Conservation (phyloP, 2,797 vertebrate species). For the Rhincodon typus region DNA sequence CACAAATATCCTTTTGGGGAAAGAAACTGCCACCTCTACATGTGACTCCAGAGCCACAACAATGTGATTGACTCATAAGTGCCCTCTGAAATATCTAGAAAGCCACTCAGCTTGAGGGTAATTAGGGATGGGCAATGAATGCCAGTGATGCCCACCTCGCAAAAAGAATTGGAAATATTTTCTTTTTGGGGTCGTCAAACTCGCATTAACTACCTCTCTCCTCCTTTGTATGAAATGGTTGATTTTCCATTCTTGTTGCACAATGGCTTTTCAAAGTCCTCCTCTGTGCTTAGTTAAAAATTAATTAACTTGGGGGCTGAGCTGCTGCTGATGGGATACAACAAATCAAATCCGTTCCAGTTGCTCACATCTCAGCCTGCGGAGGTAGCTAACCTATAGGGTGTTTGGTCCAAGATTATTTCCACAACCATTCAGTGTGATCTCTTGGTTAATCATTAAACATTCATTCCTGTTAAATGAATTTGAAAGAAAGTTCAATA, state of each 20-base stretch:
- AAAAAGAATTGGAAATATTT: neutral
- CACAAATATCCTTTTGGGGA: too few species aligned
- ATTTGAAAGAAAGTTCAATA: neutral
- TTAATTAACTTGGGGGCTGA: neutral
- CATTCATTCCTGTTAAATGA: neutral
- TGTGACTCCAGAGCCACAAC: too few species aligned
- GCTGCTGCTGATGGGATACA: neutral
- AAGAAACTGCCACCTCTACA: too few species aligned
- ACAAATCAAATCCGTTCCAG: neutral
- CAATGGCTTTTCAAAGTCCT: neutral
- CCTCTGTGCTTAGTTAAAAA: neutral
- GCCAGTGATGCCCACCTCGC: too few species aligned
- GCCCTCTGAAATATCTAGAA: too few species aligned
- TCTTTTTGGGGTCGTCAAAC: neutral
- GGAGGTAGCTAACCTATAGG: neutral
- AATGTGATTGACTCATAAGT: too few species aligned
- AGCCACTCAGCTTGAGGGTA: too few species aligned
- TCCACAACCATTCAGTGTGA: neutral
- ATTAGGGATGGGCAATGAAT: too few species aligned
- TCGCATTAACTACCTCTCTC: neutral
- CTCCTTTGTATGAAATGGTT: neutral
- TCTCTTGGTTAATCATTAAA: neutral
- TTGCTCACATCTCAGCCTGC: neutral
- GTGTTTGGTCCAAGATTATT: neutral
- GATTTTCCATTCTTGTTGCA: neutral